A percentile compares a stretch with the other conserved stretches of the same genome.
These are phyloP conservation scores for Chauna torquata DNA, from an alignment of 2,113 vertebrate genomes.

Conservation along the genomic window DNA sequence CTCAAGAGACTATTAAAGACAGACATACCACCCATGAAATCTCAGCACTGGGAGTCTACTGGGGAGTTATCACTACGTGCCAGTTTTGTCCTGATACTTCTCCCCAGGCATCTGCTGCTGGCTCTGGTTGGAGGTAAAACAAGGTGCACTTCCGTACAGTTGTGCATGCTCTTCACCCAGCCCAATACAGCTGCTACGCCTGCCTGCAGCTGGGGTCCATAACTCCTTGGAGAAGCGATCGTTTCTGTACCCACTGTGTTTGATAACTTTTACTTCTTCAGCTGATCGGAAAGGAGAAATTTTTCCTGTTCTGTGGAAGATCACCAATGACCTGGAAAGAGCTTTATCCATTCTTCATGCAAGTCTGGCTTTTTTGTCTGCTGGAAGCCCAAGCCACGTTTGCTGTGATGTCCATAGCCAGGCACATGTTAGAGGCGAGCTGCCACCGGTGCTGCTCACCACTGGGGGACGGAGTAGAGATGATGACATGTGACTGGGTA, in stretches of 20 bases:
- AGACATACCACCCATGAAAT: neutral
- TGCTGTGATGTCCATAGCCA: no score
- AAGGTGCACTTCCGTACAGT: neutral
- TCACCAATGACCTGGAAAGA: neutral
- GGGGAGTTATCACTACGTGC: neutral
- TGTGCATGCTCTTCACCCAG: neutral
- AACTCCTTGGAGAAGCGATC: neutral
- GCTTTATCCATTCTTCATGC: neutral
- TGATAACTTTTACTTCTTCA: neutral
- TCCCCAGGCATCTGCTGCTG: neutral
- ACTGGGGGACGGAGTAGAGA: neutral
- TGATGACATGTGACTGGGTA: neutral
- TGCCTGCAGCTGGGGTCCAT: neutral
- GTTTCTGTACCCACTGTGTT: neutral
- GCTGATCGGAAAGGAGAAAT: neutral
- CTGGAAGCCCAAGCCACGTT: no score
- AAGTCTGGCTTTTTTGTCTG: neutral
- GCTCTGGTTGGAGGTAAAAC: neutral
- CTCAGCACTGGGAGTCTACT: neutral
- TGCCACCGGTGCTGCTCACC: no score
- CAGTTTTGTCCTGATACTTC: neutral
- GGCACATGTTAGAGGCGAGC: no score
- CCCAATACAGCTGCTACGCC: neutral
- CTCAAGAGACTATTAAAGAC: neutral
- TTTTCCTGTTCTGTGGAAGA: neutral